Conservation (phyloP, 1,140 invertebrate species). For the Ladona fulva region DNA sequence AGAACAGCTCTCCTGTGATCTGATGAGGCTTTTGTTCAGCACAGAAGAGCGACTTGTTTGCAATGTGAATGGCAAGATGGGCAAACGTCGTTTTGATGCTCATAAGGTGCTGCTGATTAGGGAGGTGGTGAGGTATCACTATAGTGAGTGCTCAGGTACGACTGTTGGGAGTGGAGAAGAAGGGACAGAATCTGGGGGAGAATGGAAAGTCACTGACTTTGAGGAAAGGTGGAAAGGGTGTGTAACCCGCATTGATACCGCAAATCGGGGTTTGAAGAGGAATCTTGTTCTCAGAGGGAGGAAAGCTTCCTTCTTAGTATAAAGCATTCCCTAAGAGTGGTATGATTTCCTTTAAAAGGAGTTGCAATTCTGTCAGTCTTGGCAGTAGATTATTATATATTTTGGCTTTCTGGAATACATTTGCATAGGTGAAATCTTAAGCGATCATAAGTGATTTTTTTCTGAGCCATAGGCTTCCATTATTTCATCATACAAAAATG, state of each 20-base stretch:
- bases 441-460: no score
- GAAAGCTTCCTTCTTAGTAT: constrained; percentile 7
- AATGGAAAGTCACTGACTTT: constrained; percentile 31
- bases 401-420: no score
- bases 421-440: no score
- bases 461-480: no score
- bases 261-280: constrained; percentile 41
- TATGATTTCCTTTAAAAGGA: no score
- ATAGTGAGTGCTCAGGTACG: constrained; percentile 33
- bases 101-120: constrained; percentile 41
- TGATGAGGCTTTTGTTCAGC: constrained; percentile 43
- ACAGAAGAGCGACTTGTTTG: constrained; percentile 41
- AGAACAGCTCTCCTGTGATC: constrained; percentile 41
- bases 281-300: constrained; percentile 39
- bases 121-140: constrained; percentile 36
- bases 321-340: not conserved
- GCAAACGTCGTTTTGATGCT: constrained; percentile 41
- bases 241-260: constrained; percentile 44
- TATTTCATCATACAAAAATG: no score
- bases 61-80: constrained; percentile 45
- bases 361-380: no score
- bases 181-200: not conserved
- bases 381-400: no score
- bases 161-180: constrained; percentile 29
- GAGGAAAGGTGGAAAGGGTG: constrained; percentile 44